These are phyloP conservation scores for Colinus virginianus DNA, from an alignment of 2,113 vertebrate species.

Conservation along the genomic window DNA sequence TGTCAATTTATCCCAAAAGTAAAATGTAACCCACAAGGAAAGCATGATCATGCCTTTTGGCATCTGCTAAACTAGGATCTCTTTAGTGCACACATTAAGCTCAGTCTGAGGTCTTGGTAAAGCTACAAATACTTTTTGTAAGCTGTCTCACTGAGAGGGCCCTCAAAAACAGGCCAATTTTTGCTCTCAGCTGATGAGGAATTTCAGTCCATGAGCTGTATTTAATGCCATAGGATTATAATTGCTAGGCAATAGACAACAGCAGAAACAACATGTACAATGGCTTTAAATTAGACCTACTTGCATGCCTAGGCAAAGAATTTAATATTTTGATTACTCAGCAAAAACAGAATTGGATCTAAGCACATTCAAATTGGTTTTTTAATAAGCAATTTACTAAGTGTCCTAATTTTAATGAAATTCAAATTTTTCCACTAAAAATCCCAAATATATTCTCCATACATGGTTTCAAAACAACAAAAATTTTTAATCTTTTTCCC, in stretches of 20 bases:
- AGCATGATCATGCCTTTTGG: background rate
- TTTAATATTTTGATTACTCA: background rate
- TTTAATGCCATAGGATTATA: background rate
- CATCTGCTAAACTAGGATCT: background rate
- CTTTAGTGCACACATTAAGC: fast-evolving
- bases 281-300: background rate
- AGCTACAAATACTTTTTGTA: background rate
- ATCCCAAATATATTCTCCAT: background rate
- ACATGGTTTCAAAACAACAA: background rate
- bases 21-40: background rate
- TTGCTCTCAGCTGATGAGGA: background rate
- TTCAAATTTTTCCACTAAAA: background rate
- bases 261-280: background rate
- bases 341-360: background rate
- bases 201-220: background rate
- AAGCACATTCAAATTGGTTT: background rate
- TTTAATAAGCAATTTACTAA: background rate
- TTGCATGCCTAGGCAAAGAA: background rate
- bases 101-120: background rate
- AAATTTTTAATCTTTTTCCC: background rate
- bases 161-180: background rate
- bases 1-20: background rate
- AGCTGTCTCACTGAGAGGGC: background rate
- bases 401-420: background rate
- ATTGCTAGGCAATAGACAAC: background rate